Base-by-base conservation (phyloP, 1,140 invertebrate species). In the Zaprionus taronus region DNA sequence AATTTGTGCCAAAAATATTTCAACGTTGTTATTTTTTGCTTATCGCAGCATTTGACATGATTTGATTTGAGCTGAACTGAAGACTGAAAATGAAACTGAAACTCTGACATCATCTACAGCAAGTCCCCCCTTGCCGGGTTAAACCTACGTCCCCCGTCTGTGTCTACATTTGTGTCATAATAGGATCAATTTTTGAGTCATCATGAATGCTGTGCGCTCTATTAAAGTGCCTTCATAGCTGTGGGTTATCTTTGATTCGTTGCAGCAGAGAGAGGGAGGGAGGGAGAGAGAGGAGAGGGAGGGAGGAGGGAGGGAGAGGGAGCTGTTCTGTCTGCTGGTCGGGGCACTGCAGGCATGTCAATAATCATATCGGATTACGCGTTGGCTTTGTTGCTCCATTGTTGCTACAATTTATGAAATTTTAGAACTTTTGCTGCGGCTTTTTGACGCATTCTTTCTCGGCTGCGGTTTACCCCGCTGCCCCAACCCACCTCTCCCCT, bases 391-490 rank as follows among this genome's bases (percentile, higher is more conserved):
- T 87, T 87, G 77, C 74, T 69, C 85, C 84, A 90, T 90, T 90
- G 85, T 91, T 90, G 85, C 85, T 82, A 90, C 82, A 90, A 91
- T 90, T 90, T 90, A 91, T 90, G 85, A 90, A 90, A 90, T 90
- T 90, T 90, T 90, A 90, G 85, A 90, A 90, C 75, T 82, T 90
- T 77, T 90, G 81, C 85, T 90, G 85, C 86, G 85, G 85, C 85
- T 90, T 90, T 78, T 89, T 89, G 81, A 89, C 85, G 85, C 85
- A 89, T 87, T 89, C 86, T 90, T 89, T 84, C 68, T 67, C 34
- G 34, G 56, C 62, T 80, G 70, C 71, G 76, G 69, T 72, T 70
- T 57, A n/a, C 72, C 68, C 28, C 58, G 53, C 56, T 1, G 14
- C 5, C 9, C 7, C 36, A 15, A 6, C 2, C 4, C 15, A 5